Base-by-base conservation (phyloP, 2,888 invertebrate genomes). In the Muscina levida region DNA sequence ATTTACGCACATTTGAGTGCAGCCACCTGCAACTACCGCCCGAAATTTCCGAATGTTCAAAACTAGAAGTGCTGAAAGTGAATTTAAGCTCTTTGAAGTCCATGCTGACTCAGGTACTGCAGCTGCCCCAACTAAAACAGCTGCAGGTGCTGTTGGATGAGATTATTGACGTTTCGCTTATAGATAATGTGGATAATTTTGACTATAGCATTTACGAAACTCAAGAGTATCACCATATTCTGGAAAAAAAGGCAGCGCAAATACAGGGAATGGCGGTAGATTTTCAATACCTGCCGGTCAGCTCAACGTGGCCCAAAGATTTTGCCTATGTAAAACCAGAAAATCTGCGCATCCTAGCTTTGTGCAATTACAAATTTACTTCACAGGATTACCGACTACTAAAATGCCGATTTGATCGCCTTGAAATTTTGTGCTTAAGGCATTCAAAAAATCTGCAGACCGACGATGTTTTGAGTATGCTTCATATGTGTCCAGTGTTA, bases 141-240 rank as follows among this genome's bases (percentile, higher is more conserved):
- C 74, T 88, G 22, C 83, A 85, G 24, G 88, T 88, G 0, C 83
- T 87, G 26, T 77, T 88, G 15, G 88, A 88, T 72, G 85, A 85
- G 13, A 85, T 85, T 56, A 74, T 83, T 22, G 80, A 83, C 66
- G 81, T 82, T 5, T 59, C 84, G 77, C n/a, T 68, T 65, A 26
- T 79, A 75, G 71, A 79, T 3, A 87, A 85, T 59, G 85, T 86
- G 4, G 88, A 88, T 62, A 85, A 80, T 11, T 85, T 82, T 26
- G 87, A 88, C 80, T 85, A 86, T 53, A 88, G 87, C 77, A 87
- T 88, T 1, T 85, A 88, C 0, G 86, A 88, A 70, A 87, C 87
- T 1, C 62, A 75, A 2, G 88, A 88, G 72, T 88, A 88, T 46
- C 87, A 85, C 81, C 78, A 87, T 37, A 87, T 88, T 53, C 85